Evolutionary conservation across 2,888 invertebrate genomes (phyloP).

Genomic region (Antitype chi): DNA sequence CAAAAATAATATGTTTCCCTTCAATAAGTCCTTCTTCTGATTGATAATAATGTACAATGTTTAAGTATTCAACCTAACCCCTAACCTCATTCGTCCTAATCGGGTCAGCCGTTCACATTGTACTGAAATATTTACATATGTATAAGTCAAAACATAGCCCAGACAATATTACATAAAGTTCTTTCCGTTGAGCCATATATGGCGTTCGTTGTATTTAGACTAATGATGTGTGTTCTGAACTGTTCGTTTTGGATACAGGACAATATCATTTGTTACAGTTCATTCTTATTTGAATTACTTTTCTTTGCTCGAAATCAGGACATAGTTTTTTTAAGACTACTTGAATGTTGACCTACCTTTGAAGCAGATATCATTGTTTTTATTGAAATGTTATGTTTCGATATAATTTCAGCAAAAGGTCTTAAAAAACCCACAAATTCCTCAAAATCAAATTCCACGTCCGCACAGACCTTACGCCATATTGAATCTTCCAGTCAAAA

Average conservation of each 20-base stretch:
- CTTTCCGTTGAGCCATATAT: conserved; percentile 10
- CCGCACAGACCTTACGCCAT: not conserved
- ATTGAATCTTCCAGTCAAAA: conserved; percentile 14
- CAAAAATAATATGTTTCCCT: not conserved
- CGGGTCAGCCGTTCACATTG: conserved; percentile 45
- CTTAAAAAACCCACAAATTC: not conserved
- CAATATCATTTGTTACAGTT: conserved; percentile 1
- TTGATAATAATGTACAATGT: conserved; percentile 1
- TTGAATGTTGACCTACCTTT: not conserved
- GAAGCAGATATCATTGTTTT: not conserved
- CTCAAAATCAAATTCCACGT: not conserved
- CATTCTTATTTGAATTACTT: not conserved
- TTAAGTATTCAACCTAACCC: conserved; percentile 23
- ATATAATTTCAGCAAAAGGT: not conserved
- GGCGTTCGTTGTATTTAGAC: not conserved
- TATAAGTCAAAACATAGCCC: conserved; percentile 7
- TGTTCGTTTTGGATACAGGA: not conserved
- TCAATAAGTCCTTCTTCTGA: not conserved
- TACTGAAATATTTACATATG: conserved; percentile 41
- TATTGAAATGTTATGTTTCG: not conserved
- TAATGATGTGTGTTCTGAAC: conserved; percentile 16
- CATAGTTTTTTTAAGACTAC: not conserved
- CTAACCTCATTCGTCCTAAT: conserved; percentile 28
- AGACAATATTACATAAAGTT: conserved; percentile 3
- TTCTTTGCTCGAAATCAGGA: not conserved